Evolutionary conservation across 2,113 vertebrate genomes (phyloP).

Genomic region (Chloropsis cyanopogon): DNA sequence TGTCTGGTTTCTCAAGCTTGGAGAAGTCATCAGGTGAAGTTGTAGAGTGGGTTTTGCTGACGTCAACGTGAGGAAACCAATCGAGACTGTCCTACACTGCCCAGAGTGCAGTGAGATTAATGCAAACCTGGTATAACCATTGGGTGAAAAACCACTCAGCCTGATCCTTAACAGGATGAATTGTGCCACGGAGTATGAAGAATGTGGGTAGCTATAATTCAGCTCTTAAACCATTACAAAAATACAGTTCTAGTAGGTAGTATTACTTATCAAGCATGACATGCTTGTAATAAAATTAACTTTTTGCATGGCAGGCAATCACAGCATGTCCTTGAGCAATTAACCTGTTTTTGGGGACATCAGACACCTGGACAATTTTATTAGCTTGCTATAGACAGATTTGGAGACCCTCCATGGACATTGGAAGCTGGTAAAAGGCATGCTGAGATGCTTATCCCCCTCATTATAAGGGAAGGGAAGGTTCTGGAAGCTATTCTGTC

Average conservation of each 20-base stretch:
- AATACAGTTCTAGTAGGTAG: neutral
- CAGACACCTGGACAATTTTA: neutral
- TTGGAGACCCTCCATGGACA: neutral
- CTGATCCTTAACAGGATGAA: neutral
- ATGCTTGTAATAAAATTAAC: neutral
- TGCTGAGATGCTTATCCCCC: neutral
- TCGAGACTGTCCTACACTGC: neutral
- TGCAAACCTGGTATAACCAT: neutral
- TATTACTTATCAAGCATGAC: neutral
- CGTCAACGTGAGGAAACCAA: conserved; percentile 18
- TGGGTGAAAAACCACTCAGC: neutral
- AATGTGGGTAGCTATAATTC: neutral
- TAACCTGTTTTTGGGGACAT: neutral
- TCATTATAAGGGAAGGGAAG: neutral
- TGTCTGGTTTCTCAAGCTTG: conserved; percentile 38
- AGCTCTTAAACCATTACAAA: neutral
- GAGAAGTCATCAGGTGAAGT: conserved; percentile 61
- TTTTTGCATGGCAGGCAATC: neutral
- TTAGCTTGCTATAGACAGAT: neutral
- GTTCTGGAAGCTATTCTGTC: neutral
- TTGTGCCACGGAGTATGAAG: neutral
- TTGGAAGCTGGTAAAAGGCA: neutral
- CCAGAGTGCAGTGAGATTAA: neutral
- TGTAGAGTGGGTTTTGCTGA: conserved; percentile 55
- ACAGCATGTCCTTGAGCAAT: neutral